Percentiles rank a stretch among this genome's conserved stretches.
Conservation (phyloP, 2,113 vertebrate genomes). For the Emydura subglobosa region DNA sequence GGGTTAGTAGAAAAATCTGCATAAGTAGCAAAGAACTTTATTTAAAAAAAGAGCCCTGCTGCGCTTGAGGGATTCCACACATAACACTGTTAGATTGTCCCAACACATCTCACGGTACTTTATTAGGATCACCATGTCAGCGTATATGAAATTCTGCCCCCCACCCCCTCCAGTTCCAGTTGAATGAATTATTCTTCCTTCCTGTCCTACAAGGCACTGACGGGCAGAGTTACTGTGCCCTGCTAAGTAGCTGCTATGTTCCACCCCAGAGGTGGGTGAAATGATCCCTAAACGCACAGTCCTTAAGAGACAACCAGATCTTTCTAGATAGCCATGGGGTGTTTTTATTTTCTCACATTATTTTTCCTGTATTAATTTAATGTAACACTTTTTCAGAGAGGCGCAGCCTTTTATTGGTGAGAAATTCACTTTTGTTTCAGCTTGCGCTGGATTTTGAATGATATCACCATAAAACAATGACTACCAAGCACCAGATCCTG, state of each 20-base stretch:
- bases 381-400: background rate
- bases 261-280: background rate
- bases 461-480: background rate
- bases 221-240: background rate
- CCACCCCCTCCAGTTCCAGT: background rate
- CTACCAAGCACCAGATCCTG: slow-evolving; percentile 22
- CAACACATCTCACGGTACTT: background rate
- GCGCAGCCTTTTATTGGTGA: background rate
- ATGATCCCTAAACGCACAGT: background rate
- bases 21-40: background rate
- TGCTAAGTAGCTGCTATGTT: background rate
- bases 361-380: slow-evolving; percentile 2
- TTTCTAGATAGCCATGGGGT: background rate
- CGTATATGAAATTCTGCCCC: background rate
- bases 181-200: background rate
- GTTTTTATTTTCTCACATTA: background rate
- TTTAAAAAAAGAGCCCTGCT: background rate
- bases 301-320: background rate
- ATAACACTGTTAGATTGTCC: background rate
- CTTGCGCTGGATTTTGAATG: background rate
- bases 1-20: background rate
- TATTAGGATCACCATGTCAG: background rate
- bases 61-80: background rate
- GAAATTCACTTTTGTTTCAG: background rate
- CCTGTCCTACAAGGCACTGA: background rate